These are phyloP conservation scores for Gryon sp. DNA, from an alignment of 1,140 invertebrate species.

Conservation along the genomic window DNA sequence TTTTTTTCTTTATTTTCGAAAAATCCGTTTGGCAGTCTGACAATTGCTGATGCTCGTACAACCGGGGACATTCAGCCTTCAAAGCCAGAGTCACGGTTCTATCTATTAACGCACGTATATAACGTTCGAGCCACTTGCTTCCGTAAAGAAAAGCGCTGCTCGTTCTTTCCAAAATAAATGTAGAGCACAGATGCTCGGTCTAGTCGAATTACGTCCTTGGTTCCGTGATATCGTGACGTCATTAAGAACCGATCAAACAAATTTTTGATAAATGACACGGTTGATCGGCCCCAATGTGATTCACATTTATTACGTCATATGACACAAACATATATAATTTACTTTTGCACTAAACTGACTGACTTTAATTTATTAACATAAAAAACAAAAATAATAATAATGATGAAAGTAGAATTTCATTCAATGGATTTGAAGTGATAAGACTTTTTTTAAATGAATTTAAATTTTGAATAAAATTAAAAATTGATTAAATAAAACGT, in stretches of 20 bases:
- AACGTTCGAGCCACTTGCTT: constrained; percentile 60
- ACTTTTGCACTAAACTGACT: too few species aligned
- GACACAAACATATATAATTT: too few species aligned
- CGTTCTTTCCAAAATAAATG: constrained; percentile 64
- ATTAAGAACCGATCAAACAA: neutral
- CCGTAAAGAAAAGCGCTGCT: constrained; percentile 55
- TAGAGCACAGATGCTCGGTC: constrained; percentile 42
- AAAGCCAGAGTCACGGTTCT: constrained; percentile 67
- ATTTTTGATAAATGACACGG: neutral
- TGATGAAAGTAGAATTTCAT: too few species aligned
- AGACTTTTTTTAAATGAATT: too few species aligned
- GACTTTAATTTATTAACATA: too few species aligned
- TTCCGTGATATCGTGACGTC: constrained; percentile 18
- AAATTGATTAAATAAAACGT: too few species aligned
- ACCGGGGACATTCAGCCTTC: constrained; percentile 65
- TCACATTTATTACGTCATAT: constrained; percentile 24
- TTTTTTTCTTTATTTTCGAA: constrained; percentile 40
- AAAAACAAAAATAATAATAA: too few species aligned
- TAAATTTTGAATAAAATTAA: too few species aligned
- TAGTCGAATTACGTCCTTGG: constrained; percentile 45
- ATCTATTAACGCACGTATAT: constrained; percentile 60
- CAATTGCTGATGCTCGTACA: constrained; percentile 60
- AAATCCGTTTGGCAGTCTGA: constrained; percentile 55
- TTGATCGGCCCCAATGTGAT: constrained; percentile 16
- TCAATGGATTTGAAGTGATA: too few species aligned